Base-by-base conservation (phyloP, 2,888 invertebrate species). In the Stenchaetothrips biformis region DNA sequence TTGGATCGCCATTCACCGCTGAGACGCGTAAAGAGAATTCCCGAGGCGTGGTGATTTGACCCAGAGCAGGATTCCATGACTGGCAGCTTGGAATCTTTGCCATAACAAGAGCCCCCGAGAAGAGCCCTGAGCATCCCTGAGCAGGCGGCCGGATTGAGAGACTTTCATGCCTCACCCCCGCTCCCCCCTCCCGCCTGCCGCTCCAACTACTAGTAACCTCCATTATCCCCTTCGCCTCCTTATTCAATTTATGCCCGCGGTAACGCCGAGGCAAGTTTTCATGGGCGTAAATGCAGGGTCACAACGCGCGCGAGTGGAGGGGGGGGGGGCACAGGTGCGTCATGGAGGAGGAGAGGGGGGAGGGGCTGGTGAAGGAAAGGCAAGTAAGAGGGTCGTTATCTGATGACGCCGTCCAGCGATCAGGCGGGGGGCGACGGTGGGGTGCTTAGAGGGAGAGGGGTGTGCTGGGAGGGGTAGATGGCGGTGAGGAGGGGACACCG, bases 211-310 rank as follows among this genome's bases (percentile, higher is more conserved):
- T 74, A 25, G 67, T 74, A 74, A 74, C 67, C 67, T 21, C 67
- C 67, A 74, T 74, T 74, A 74, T 74, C 67, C 25, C 67, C 67
- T 74, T 74, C 67, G 67, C 67, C 67, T 74, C 67, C 67, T 74
- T 74, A 74, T 74, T 74, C 67, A 74, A 74, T 74, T 74, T 74
- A 74, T 74, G 67, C 67, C 67, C 67, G 67, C 67, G 67, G 67
- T 74, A 74, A 74, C 67, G 67, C 67, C 25, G 67, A 7, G 67
- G 25, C 21, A 74, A 74, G 67, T 74, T 74, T 21, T 25, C 67
- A 18, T 59, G 59, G 59, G 18, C 59, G 59, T 59, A 59, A 59
- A 59, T 18, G 59, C 59, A 16, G 59, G 59, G 59, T 59, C 13
- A 59, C 18, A 59, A 59, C 13, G 18, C 59, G 59, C 59, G 59